Conservation (phyloP, 2,888 invertebrate genomes). For the Phalera bucephala region DNA sequence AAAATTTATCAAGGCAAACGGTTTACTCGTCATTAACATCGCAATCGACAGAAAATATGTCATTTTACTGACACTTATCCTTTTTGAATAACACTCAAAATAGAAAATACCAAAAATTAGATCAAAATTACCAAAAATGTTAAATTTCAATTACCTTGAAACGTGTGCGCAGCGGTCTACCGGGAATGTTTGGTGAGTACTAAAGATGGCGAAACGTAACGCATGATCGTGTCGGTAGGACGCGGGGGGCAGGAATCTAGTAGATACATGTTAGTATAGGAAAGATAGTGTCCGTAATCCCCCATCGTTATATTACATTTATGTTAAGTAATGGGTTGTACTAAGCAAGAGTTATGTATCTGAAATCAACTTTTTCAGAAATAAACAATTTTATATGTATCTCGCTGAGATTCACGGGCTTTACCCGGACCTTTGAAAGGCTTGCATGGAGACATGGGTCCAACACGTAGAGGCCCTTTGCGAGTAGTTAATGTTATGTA, state of each 20-base stretch:
- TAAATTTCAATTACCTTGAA: slow-evolving; percentile 4
- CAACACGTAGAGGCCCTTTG: too few species aligned
- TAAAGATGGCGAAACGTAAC: slow-evolving; percentile 4
- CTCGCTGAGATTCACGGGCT: too few species aligned
- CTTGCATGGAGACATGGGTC: too few species aligned
- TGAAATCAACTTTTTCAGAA: too few species aligned
- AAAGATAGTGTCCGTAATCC: slow-evolving; percentile 10
- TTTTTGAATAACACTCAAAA: background rate
- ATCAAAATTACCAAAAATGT: background rate
- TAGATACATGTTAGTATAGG: slow-evolving; percentile 2
- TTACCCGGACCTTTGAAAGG: too few species aligned
- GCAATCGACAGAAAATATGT: too few species aligned
- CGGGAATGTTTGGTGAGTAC: slow-evolving; percentile 2
- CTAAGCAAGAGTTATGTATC: too few species aligned
- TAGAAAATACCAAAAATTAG: slow-evolving; percentile 3
- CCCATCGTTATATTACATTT: slow-evolving; percentile 11
- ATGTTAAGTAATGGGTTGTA: too few species aligned
- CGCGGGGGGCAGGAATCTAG: background rate
- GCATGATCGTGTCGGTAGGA: background rate
- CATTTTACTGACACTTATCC: too few species aligned
- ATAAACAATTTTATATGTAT: too few species aligned
- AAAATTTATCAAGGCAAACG: slow-evolving; percentile 1
- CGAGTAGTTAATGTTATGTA: too few species aligned
- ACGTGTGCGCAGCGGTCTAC: slow-evolving; percentile 1
- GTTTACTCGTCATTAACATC: too few species aligned